phyloP scores from a whole-genome alignment of 2,888 invertebrate genomes.

The Himalopsyche japonica region DNA sequence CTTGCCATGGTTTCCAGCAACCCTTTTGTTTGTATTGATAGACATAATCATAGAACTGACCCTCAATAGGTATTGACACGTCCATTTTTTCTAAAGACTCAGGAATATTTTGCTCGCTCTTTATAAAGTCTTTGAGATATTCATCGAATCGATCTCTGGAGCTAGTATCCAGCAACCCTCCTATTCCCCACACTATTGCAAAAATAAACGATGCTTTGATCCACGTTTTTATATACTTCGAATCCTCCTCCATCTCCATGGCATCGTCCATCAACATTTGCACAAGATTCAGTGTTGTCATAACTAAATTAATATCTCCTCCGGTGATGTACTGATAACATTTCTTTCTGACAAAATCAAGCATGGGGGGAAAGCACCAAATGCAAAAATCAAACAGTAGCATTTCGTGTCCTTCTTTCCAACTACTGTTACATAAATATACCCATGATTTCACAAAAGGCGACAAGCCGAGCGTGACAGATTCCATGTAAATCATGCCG shows the following conservation, averaged over 20 bases:
- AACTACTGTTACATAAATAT: slow-evolving; percentile 63
- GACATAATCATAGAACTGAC: slow-evolving; percentile 77
- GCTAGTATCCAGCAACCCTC: slow-evolving; percentile 74
- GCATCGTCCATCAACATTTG: slow-evolving; percentile 80
- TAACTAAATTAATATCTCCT: slow-evolving; percentile 73
- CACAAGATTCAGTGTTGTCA: slow-evolving; percentile 73
- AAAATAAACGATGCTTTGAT: slow-evolving; percentile 76
- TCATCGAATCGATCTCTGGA: slow-evolving; percentile 72
- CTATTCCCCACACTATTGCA: slow-evolving; percentile 82
- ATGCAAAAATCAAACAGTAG: slow-evolving; percentile 66
- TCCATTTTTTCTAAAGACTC: slow-evolving; percentile 68
- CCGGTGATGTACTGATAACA: slow-evolving; percentile 68
- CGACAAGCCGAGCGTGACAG: slow-evolving; percentile 78
- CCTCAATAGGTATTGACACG: slow-evolving; percentile 75
- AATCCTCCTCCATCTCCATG: slow-evolving; percentile 69
- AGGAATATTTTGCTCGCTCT: slow-evolving; percentile 54
- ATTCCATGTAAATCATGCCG: slow-evolving; percentile 91
- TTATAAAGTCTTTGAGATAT: slow-evolving; percentile 60
- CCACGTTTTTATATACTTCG: slow-evolving; percentile 71
- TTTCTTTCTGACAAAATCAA: slow-evolving; percentile 72
- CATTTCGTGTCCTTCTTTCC: slow-evolving; percentile 65
- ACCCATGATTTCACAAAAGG: slow-evolving; percentile 84
- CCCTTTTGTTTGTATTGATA: slow-evolving; percentile 84
- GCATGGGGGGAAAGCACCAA: slow-evolving; percentile 79
- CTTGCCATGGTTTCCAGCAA: slow-evolving; percentile 85